phyloP scores from a whole-genome alignment of 2,888 invertebrate species.

The Bruchidius siliquastri region DNA sequence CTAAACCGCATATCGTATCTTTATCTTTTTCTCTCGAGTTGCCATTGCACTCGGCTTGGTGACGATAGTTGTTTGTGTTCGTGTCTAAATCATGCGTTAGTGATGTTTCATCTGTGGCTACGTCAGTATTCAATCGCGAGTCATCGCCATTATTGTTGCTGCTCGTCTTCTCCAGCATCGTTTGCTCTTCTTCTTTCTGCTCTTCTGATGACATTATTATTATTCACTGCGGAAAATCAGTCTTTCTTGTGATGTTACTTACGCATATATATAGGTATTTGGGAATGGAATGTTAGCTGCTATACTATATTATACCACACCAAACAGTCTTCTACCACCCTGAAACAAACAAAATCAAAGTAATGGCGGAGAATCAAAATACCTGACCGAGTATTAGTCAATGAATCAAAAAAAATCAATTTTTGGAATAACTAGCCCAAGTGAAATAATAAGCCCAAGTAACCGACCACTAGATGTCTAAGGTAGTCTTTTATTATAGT shows the following conservation, averaged over 20 bases:
- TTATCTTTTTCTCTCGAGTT: slow-evolving; percentile 46
- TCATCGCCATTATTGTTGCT: slow-evolving; percentile 43
- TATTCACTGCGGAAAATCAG: slow-evolving; percentile 9
- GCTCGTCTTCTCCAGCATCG: slow-evolving; percentile 29
- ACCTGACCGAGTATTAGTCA: too few species aligned
- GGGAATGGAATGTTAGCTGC: slow-evolving; percentile 13
- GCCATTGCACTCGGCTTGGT: slow-evolving; percentile 36
- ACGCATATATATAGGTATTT: slow-evolving; percentile 11
- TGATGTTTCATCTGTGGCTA: slow-evolving; percentile 42
- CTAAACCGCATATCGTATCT: slow-evolving; percentile 72
- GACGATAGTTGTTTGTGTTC: too few species aligned
- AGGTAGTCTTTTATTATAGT: too few species aligned
- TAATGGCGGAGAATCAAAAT: not conserved
- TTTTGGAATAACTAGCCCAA: too few species aligned
- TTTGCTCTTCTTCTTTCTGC: slow-evolving; percentile 15
- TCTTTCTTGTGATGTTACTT: slow-evolving; percentile 5
- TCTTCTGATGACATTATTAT: slow-evolving; percentile 17
- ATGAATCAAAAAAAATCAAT: too few species aligned
- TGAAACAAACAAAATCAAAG: not conserved
- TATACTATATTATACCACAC: not conserved
- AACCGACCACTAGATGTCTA: too few species aligned
- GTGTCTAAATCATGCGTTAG: slow-evolving; percentile 35
- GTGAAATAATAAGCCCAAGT: too few species aligned
- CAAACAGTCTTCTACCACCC: not conserved
- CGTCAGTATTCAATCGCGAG: slow-evolving; percentile 26